A percentile compares a stretch with the other conserved stretches of the same genome.
phyloP scores from a whole-genome alignment of 1,140 invertebrate species.

The Heliconius congener region DNA sequence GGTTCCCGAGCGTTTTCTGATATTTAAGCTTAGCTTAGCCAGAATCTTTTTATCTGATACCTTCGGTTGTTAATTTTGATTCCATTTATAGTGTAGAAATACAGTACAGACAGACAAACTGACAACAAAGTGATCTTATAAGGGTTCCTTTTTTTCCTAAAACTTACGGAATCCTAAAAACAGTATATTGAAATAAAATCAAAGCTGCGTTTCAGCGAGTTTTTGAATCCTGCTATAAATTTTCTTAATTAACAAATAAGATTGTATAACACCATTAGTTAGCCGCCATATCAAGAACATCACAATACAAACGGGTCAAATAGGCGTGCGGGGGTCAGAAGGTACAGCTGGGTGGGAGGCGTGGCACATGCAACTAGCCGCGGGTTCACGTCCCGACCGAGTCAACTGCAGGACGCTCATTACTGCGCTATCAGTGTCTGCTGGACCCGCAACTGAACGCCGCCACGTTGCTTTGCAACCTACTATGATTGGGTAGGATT shows the following conservation, averaged over 20 bases:
- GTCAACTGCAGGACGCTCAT: constrained; percentile 43
- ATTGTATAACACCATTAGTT: constrained; percentile 14
- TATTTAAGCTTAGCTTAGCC: no score
- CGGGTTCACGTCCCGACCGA: constrained; percentile 45
- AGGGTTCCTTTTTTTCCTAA: no score
- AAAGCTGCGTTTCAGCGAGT: no score
- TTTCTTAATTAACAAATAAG: not conserved
- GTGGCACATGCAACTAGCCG: constrained; percentile 41
- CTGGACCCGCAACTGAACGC: constrained; percentile 41
- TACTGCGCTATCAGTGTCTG: constrained; percentile 41
- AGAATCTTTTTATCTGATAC: no score
- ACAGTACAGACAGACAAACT: no score
- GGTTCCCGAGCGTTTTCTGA: no score
- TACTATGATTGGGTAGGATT: constrained; percentile 53
- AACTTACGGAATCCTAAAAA: no score
- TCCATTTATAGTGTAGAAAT: no score
- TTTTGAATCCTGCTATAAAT: not conserved
- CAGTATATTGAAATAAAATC: no score
- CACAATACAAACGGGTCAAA: constrained; percentile 53
- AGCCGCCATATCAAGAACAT: constrained; percentile 46
- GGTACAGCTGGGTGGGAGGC: constrained; percentile 49
- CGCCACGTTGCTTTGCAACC: constrained; percentile 53
- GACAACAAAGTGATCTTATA: no score
- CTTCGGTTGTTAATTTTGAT: no score
- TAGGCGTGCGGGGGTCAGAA: constrained; percentile 44